Percentiles rank a stretch among this genome's conserved stretches.
Conservation (phyloP, 2,888 invertebrate species). For the Drymonia ruficornis region DNA sequence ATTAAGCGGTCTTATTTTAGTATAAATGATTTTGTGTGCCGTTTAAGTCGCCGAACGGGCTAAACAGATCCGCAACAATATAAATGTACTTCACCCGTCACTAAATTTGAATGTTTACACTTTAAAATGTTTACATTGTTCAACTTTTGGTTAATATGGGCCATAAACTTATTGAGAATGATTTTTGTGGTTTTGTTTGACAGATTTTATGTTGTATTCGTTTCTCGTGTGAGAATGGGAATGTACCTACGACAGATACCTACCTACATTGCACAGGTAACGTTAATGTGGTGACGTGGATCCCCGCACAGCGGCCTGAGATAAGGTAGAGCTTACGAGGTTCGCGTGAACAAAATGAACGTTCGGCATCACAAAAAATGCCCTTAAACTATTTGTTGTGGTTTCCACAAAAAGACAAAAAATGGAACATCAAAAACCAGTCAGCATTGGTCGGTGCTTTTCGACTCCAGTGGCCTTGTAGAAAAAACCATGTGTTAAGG, state of each 20-base stretch:
- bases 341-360: conserved; percentile 73
- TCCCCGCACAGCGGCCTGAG: conserved; percentile 30
- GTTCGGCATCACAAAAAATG: conserved; percentile 71
- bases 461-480: conserved; percentile 74
- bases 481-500: conserved; percentile 82
- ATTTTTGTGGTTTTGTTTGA: conserved; percentile 18
- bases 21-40: conserved; percentile 47
- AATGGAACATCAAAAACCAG: conserved; percentile 77
- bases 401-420: conserved; percentile 78
- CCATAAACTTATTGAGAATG: conserved; percentile 44
- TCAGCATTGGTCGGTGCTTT: conserved; percentile 82
- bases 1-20: conserved; percentile 57
- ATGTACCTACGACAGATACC: conserved; percentile 2
- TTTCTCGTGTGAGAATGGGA: conserved; percentile 1
- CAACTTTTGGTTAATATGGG: conserved; percentile 43
- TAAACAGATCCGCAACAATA: conserved; percentile 49
- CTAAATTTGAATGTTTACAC: conserved; percentile 49
- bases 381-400: conserved; percentile 82
- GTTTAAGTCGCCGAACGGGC: conserved; percentile 46
- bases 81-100: conserved; percentile 37
- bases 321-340: conserved; percentile 43
- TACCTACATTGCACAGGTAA: conserved; percentile 29
- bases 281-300: conserved; percentile 11
- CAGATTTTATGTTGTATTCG: not conserved
- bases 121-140: conserved; percentile 46